Evolutionary conservation across 2,888 invertebrate genomes (phyloP).

Genomic region (Eristalis pertinax): DNA sequence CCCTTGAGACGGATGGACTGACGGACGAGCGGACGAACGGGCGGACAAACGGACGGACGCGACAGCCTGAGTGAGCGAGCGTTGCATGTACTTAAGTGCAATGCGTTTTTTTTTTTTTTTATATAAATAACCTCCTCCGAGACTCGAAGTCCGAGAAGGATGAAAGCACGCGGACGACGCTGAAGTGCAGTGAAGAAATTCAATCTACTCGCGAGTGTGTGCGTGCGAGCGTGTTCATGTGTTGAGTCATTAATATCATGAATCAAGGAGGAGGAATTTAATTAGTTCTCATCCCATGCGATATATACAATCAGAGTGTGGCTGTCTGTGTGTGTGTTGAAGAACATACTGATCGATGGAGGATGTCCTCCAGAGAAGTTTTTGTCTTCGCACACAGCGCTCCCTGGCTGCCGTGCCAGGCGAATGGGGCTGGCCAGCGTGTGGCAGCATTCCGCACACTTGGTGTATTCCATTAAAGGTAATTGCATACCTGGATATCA

Average conservation of each 20-base stretch:
- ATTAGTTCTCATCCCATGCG: conserved; percentile 51
- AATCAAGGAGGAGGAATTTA: conserved; percentile 70
- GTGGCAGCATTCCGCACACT: conserved; percentile 64
- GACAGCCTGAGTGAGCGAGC: neutral
- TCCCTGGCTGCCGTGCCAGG: neutral
- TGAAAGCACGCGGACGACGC: neutral
- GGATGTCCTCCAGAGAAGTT: conserved; percentile 32
- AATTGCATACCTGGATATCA: conserved; percentile 59
- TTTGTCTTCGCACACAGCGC: conserved; percentile 7
- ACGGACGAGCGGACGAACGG: neutral
- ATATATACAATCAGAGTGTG: conserved; percentile 14
- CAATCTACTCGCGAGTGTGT: conserved; percentile 12
- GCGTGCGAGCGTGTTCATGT: neutral
- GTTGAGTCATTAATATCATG: conserved; percentile 60
- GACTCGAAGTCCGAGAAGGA: neutral
- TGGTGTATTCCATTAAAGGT: conserved; percentile 61
- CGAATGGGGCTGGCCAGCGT: conserved; percentile 29
- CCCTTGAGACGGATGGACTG: neutral
- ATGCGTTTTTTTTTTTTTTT: conserved; percentile 22
- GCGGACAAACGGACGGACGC: no score
- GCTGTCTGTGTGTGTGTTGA: no score
- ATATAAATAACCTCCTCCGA: conserved; percentile 34
- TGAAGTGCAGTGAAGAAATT: conserved; percentile 52
- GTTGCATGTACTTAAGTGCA: conserved; percentile 29
- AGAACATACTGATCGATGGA: conserved; percentile 21